Base-by-base conservation (phyloP, 2,113 vertebrate genomes). In the Pachypanchax playfairii region DNA sequence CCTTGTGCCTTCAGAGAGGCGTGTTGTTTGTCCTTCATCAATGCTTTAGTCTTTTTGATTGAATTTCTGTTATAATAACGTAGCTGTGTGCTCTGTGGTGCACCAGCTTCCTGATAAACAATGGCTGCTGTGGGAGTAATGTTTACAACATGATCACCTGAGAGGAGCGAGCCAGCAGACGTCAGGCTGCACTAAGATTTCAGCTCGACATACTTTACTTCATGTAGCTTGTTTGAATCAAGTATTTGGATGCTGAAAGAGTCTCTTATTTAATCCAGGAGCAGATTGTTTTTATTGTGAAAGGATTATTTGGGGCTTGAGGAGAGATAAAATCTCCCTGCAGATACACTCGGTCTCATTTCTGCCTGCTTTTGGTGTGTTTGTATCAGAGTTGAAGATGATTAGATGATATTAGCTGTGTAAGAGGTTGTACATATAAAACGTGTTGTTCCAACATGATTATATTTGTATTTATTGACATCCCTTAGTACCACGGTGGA, bases 401-500 rank as follows among this genome's bases (percentile, higher is more conserved):
- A 63, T 48, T 82, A 71, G 39, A 68, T 68, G 61, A 57, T 79
- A 74, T 83, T 87, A 85, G 75, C 71, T 33, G 80, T 80, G 58
- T 33, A 1, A 58, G 73, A 68, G 69, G 77, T 64, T 87, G 79
- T 85, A 85, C 64, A 74, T 87, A 83, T 50, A 53, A 62, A 72
- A 84, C 82, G 78, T 59, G 50, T 65, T 65, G 71, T 77, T 86
- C 68, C 79, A 48, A 68, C 76, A 66, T 62, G 26, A 77, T 75
- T 86, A 70, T 79, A 82, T 84, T 87, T 86, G 74, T 84, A 76
- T 85, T 75, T 70, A 73, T 81, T 74, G 80, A 71, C 43, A 75
- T 78, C 24, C 84, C 82, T 74, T 80, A 64, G 77, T 75, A 83
- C 75, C 77, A 62, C 58, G 68, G 79, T n/a, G 76, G 74, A 65